phyloP scores from a whole-genome alignment of 1,140 invertebrate genomes.

The Trichonephila inaurata region DNA sequence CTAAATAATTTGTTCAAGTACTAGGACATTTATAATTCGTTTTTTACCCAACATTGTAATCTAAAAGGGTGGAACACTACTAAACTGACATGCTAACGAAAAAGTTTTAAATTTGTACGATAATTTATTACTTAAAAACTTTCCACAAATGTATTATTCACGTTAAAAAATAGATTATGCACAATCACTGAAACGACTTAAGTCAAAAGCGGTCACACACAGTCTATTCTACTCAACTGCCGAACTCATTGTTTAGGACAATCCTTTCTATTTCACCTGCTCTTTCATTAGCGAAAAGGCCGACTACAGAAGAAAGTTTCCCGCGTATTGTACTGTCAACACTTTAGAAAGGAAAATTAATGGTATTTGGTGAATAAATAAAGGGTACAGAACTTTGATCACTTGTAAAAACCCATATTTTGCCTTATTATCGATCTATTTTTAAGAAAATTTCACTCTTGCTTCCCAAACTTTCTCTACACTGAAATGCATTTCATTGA shows the following conservation, averaged over 20 bases:
- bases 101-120: no score
- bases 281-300: no score
- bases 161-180: not conserved
- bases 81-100: no score
- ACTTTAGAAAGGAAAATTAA: not conserved
- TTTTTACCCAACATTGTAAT: no score
- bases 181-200: not conserved
- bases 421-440: not conserved
- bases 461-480: no score
- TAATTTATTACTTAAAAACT: no score
- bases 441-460: not conserved
- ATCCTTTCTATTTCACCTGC: not conserved
- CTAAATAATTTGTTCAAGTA: no score
- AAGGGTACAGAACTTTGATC: not conserved
- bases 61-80: no score
- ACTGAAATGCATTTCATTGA: no score
- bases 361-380: not conserved
- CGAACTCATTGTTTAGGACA: not conserved
- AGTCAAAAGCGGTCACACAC: not conserved
- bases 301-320: not conserved
- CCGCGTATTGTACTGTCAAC: slow-evolving; percentile 5
- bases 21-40: no score
- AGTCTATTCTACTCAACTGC: not conserved
- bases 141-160: no score
- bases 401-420: not conserved